Base-by-base conservation (phyloP, 2,888 invertebrate species). In the Nemoura dubitans region DNA sequence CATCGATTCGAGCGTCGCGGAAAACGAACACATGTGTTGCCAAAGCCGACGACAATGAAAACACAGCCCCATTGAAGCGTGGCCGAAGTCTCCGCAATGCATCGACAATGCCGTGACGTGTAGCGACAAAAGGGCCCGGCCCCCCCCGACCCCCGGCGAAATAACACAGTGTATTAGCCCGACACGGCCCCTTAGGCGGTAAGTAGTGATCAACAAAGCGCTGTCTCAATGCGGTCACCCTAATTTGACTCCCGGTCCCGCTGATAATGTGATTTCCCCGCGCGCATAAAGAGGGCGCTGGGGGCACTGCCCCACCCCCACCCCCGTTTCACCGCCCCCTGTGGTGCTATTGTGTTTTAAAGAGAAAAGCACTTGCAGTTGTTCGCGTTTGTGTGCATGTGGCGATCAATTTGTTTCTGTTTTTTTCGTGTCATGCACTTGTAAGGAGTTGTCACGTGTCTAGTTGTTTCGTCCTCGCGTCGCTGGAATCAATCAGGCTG, bases 191-290 rank as follows among this genome's bases (percentile, higher is more conserved):
- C 84, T 84, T 84, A 84, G 26, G 30, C 28, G 27, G 59, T 84
- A 84, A 84, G 84, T 84, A 84, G 59, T 27, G 59, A 84, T 84
- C 59, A 21, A 82, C 86, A 25, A 30, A 36, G 29, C 86, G 59
- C 16, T 59, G 59, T 59, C 16, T 10, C 3, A 7, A 10, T 76
- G 85, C 83, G 85, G 85, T 86, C 87, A 83, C 87, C 87, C 87
- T 87, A 87, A 87, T 87, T 85, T 87, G 85, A 87, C 87, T 87
- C 85, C 81, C 30, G 59, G 59, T 21, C 59, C 59, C 59, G 59
- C 81, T 77, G 83, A 83, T 86, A 85, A 80, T 25, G 85, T 80
- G 80, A 85, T 83, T 78, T 28, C 36, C 86, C n/a, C n/a, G n/a
- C 86, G 78, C 86, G 78, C 84, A 86, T 86, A 87, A 83, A 81